Conservation (phyloP, 2,888 invertebrate genomes). For the Ectropis crepuscularia region DNA sequence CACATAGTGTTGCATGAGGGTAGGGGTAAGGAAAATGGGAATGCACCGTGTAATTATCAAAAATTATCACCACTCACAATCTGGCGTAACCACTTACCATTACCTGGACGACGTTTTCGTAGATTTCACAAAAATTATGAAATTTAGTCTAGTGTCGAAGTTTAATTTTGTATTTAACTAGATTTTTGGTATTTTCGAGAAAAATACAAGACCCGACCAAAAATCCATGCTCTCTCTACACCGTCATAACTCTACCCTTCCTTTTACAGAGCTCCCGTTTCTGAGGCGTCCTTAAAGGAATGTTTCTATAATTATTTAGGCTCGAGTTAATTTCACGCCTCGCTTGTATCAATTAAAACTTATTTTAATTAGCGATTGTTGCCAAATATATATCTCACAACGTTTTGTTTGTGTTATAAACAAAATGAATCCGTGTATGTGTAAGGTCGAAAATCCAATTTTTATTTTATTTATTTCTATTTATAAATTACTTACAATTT, state of each 20-base stretch:
- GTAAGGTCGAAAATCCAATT: background rate
- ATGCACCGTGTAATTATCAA: no score
- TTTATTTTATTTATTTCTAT: no score
- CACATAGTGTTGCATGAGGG: no score
- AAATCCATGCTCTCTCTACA: slow-evolving; percentile 31
- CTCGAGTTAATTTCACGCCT: slow-evolving; percentile 57
- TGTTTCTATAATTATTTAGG: slow-evolving; percentile 61
- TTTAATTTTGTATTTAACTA: background rate
- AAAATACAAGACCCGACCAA: background rate
- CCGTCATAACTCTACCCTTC: slow-evolving; percentile 24
- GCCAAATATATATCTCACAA: slow-evolving; percentile 12
- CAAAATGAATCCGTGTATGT: background rate
- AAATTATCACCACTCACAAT: no score
- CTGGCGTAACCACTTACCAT: no score
- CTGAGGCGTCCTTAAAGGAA: slow-evolving; percentile 53
- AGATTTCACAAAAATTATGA: no score
- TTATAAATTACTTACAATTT: no score
- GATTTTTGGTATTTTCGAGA: background rate
- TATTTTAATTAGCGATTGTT: slow-evolving; percentile 52
- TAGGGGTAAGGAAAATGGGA: no score
- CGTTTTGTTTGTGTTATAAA: slow-evolving; percentile 13
- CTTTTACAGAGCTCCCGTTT: slow-evolving; percentile 45
- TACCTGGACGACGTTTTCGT: no score
- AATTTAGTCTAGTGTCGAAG: no score
- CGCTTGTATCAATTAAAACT: slow-evolving; percentile 59